Percentiles rank a stretch among this genome's conserved stretches.
Evolutionary conservation across 2,888 invertebrate species (phyloP).

Genomic region (Nezara viridula): DNA sequence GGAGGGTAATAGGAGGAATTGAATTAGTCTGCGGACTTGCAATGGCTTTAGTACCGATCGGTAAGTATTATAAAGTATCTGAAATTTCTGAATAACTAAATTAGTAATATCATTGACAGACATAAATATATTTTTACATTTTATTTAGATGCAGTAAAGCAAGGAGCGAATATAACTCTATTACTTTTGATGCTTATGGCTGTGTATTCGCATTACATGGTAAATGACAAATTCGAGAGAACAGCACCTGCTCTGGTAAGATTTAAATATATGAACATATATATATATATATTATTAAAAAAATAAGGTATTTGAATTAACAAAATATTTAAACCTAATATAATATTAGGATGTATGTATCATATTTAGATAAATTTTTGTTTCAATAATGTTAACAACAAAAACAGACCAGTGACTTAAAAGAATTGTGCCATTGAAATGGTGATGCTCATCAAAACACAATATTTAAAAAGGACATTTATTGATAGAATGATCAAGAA

Average conservation of each 20-base stretch:
- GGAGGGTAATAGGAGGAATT: slow-evolving; percentile 84
- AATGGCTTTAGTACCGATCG: slow-evolving; percentile 85
- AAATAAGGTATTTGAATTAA: no score
- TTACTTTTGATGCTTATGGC: slow-evolving; percentile 88
- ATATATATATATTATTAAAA: no score
- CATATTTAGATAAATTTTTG: no score
- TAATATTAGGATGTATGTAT: no score
- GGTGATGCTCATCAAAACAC: no score
- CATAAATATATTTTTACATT: slow-evolving; percentile 55
- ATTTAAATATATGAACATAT: not conserved
- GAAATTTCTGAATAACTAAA: not conserved
- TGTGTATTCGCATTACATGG: slow-evolving; percentile 93
- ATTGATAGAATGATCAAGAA: no score
- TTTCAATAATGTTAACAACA: no score
- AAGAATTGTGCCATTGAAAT: no score
- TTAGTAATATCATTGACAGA: not conserved
- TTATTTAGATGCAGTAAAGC: slow-evolving; percentile 87
- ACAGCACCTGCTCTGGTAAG: slow-evolving; percentile 88
- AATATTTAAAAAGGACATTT: no score
- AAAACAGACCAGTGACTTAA: no score
- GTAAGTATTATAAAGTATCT: slow-evolving; percentile 74
- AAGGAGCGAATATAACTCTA: slow-evolving; percentile 87
- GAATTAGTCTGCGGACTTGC: slow-evolving; percentile 88
- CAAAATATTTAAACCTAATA: no score
- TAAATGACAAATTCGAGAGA: slow-evolving; percentile 91